phyloP scores from a whole-genome alignment of 2,888 invertebrate species.

The Aphodius sticticus region DNA sequence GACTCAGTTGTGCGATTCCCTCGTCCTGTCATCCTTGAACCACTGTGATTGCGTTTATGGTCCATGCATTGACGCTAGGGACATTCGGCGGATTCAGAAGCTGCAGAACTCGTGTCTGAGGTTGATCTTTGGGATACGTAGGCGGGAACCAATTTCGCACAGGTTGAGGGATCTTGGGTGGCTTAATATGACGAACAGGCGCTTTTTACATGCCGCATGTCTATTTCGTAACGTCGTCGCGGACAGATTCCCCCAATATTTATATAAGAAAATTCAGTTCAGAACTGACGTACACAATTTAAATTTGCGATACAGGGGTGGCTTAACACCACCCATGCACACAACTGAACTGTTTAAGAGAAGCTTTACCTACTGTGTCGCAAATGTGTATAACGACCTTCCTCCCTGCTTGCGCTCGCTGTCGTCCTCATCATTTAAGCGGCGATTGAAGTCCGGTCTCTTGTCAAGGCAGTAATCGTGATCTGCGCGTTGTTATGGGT shows the following conservation, averaged over 20 bases:
- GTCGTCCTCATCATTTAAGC: too few species aligned
- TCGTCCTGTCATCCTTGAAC: conserved; percentile 8
- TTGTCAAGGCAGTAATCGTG: too few species aligned
- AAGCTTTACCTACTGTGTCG: not conserved
- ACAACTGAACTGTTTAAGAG: not conserved
- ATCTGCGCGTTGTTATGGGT: too few species aligned
- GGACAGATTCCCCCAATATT: not conserved
- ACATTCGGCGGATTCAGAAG: not conserved
- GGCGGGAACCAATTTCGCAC: conserved; percentile 10
- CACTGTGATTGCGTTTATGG: not conserved
- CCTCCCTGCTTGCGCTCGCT: too few species aligned
- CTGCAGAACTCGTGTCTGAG: conserved; percentile 19
- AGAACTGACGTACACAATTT: conserved; percentile 18
- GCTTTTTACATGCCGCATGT: not conserved
- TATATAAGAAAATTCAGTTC: conserved; percentile 14
- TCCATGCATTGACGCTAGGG: not conserved
- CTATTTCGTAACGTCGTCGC: not conserved
- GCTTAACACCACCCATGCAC: not conserved
- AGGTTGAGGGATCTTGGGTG: not conserved
- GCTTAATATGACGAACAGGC: not conserved
- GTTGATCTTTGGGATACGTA: not conserved
- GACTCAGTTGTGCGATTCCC: conserved; percentile 10
- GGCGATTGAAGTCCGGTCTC: too few species aligned
- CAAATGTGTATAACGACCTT: too few species aligned
- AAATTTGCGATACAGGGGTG: conserved; percentile 20